phyloP scores from a whole-genome alignment of 2,113 vertebrate species.

The Mandrillus leucophaeus region DNA sequence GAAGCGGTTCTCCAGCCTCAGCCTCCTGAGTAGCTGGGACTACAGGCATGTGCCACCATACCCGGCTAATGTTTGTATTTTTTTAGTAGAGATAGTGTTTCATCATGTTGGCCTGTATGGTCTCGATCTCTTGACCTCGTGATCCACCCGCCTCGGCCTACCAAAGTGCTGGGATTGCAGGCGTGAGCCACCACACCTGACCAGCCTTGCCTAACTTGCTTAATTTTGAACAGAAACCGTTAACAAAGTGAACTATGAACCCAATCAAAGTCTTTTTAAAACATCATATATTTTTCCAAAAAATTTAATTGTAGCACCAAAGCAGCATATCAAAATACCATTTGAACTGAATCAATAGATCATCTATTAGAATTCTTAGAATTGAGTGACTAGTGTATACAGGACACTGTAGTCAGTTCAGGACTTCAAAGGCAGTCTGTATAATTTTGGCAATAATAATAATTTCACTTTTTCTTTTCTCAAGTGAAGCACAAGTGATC shows the following conservation, averaged over 20 bases:
- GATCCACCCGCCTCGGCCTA: too few relatives aligned
- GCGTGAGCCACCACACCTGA: too few relatives aligned
- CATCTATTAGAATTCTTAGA: conserved; percentile 18
- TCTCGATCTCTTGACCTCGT: too few relatives aligned
- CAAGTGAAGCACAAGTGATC: conserved; percentile 54
- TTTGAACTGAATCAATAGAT: conserved; percentile 19
- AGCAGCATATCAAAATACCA: conserved; percentile 19
- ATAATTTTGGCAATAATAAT: conserved; percentile 61
- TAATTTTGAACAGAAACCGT: conserved; percentile 29
- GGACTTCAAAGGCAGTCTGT: conserved; percentile 22
- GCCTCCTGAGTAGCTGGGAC: too few relatives aligned
- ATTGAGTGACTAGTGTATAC: not conserved
- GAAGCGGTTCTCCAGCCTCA: too few relatives aligned
- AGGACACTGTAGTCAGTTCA: not conserved
- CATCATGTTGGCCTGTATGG: too few relatives aligned
- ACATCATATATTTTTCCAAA: not conserved
- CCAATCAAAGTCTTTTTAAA: not conserved
- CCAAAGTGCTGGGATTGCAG: too few relatives aligned
- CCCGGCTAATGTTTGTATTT: too few relatives aligned
- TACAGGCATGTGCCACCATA: too few relatives aligned
- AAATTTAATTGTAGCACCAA: not conserved
- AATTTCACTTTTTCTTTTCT: conserved; percentile 69
- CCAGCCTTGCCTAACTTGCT: not conserved
- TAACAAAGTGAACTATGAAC: not conserved
- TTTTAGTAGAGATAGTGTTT: too few relatives aligned